Evolutionary conservation across 1,140 invertebrate species (phyloP).

Genomic region (Scylla paramamosain): DNA sequence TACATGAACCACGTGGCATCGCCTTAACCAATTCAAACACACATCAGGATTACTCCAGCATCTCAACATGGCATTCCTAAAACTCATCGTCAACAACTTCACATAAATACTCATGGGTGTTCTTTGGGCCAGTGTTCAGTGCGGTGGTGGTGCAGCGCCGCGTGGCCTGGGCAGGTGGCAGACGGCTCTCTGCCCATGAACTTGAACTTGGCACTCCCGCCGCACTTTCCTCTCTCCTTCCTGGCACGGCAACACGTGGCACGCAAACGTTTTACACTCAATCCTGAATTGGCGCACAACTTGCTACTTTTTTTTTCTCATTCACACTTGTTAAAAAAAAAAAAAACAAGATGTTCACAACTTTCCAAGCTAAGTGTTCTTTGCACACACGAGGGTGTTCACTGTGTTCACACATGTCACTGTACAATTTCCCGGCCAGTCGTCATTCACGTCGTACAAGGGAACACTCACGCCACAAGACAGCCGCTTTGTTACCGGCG

Average conservation of each 20-base stretch:
- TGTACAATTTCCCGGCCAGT: background rate
- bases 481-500: background rate
- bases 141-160: background rate
- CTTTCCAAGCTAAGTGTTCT: background rate
- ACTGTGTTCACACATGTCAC: background rate
- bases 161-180: background rate
- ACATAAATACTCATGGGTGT: background rate
- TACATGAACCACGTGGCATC: background rate
- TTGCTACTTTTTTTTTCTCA: background rate
- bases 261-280: background rate
- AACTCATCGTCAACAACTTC: background rate
- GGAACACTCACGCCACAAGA: background rate
- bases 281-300: background rate
- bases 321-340: background rate
- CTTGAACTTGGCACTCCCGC: conserved; percentile 17
- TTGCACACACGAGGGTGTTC: background rate
- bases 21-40: background rate
- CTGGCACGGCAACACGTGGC: background rate
- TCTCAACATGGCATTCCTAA: background rate
- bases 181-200: background rate
- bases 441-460: background rate
- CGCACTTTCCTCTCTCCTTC: background rate
- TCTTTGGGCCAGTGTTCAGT: background rate
- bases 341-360: background rate
- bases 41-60: background rate